Percentiles rank a stretch among this genome's conserved stretches.
Conservation (phyloP, 1,140 invertebrate genomes). For the Thaumetopoea pityocampa region DNA sequence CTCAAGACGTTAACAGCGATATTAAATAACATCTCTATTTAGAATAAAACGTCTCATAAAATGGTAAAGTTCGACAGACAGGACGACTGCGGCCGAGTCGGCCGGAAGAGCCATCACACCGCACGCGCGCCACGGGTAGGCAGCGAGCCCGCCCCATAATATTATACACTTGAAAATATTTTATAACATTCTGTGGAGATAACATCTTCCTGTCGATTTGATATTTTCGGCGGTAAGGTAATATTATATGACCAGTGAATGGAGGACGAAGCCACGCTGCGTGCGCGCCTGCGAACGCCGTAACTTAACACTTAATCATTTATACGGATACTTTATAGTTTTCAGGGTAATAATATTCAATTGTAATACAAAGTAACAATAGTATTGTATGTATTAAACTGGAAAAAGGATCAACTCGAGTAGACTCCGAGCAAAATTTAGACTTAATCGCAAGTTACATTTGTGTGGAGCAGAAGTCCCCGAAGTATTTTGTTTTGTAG, state of each 20-base stretch:
- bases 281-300: slow-evolving; percentile 46
- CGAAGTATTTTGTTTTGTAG: too few species aligned
- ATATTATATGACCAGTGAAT: slow-evolving; percentile 61
- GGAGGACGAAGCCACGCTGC: slow-evolving; percentile 55
- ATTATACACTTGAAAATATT: slow-evolving; percentile 71
- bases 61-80: slow-evolving; percentile 24
- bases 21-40: slow-evolving; percentile 73
- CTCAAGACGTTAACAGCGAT: slow-evolving; percentile 64
- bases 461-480: too few species aligned
- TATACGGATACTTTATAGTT: slow-evolving; percentile 59
- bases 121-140: slow-evolving; percentile 46
- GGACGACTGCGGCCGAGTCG: slow-evolving; percentile 20
- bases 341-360: too few species aligned
- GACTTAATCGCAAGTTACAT: too few species aligned
- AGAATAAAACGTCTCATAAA: slow-evolving; percentile 60
- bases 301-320: slow-evolving; percentile 74
- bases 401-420: too few species aligned
- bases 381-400: too few species aligned
- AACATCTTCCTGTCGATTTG: slow-evolving; percentile 70
- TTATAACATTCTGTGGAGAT: slow-evolving; percentile 69
- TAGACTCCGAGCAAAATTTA: too few species aligned
- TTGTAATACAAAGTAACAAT: too few species aligned
- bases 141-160: slow-evolving; percentile 39
- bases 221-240: slow-evolving; percentile 72
- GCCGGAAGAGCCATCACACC: slow-evolving; percentile 56